Evolutionary conservation across 1,140 invertebrate species (phyloP).

Genomic region (Sinonovacula constricta): DNA sequence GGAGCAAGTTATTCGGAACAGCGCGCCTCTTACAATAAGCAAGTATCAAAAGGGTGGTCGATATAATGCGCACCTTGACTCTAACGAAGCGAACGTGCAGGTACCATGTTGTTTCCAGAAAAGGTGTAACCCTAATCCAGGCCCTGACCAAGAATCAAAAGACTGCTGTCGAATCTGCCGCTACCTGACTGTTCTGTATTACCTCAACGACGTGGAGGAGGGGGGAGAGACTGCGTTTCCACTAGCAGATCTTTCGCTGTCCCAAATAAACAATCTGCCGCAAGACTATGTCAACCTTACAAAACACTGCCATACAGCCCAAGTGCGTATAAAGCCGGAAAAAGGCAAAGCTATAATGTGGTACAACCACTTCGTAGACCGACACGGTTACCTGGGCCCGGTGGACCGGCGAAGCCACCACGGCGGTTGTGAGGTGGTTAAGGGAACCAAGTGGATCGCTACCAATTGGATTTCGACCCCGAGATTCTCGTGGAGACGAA

Average conservation of each 20-base stretch:
- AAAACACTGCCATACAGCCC: constrained; percentile 20
- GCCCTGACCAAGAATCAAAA: not conserved
- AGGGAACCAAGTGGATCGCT: constrained; percentile 52
- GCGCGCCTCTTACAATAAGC: constrained; percentile 18
- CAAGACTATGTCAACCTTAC: constrained; percentile 28
- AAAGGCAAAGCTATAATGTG: constrained; percentile 51
- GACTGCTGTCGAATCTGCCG: constrained; percentile 36
- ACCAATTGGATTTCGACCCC: constrained; percentile 47
- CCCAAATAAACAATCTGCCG: not conserved
- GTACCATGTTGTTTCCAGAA: constrained; percentile 44
- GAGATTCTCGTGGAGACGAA: not conserved
- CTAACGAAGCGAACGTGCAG: constrained; percentile 1
- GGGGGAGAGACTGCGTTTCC: constrained; percentile 53
- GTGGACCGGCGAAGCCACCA: constrained; percentile 26
- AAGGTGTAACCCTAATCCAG: not conserved
- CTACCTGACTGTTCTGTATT: constrained; percentile 37
- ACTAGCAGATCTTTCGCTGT: constrained; percentile 19
- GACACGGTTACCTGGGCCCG: constrained; percentile 14
- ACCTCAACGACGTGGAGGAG: constrained; percentile 47
- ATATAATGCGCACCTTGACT: constrained; percentile 46
- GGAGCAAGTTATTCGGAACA: constrained; percentile 26
- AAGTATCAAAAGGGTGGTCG: constrained; percentile 34
- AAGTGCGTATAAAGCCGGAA: constrained; percentile 20
- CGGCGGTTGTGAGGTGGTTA: constrained; percentile 46
- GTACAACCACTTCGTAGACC: constrained; percentile 47